Percentiles rank a stretch among this genome's conserved stretches.
These are phyloP conservation scores for Nasua narica DNA, from an alignment of 2,797 vertebrate species.

Conservation along the genomic window DNA sequence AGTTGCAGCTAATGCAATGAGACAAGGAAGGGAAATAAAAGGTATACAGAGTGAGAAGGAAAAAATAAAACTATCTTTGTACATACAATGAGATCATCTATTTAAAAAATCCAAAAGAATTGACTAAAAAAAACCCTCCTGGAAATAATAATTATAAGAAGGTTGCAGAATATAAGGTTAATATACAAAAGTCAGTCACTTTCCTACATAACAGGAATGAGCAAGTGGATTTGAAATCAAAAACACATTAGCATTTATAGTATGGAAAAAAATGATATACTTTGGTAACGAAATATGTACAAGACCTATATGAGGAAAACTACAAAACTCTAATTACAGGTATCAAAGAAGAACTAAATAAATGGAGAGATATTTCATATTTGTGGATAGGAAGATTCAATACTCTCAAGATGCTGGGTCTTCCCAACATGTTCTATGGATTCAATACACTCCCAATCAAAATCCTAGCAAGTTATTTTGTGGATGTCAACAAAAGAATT, in stretches of 20 bases:
- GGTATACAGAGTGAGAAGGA: neutral
- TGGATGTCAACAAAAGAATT: neutral
- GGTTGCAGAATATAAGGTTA: neutral
- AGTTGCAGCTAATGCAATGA: neutral
- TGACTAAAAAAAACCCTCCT: neutral
- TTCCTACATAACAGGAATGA: neutral
- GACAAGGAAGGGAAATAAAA: neutral
- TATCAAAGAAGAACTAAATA: neutral
- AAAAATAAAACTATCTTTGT: neutral
- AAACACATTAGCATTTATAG: neutral
- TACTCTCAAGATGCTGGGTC: neutral
- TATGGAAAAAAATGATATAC: neutral
- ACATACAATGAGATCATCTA: neutral
- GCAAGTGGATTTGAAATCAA: neutral
- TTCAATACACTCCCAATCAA: neutral
- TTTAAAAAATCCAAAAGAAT: neutral
- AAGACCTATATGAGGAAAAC: neutral
- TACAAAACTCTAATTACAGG: neutral
- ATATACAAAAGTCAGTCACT: neutral
- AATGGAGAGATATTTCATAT: neutral
- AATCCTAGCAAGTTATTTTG: neutral
- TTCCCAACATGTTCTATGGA: neutral
- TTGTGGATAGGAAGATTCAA: neutral
- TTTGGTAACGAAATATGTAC: neutral
- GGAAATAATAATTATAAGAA: neutral